phyloP scores from a whole-genome alignment of 2,797 vertebrate genomes.

The Synaphobranchus kaupii region DNA sequence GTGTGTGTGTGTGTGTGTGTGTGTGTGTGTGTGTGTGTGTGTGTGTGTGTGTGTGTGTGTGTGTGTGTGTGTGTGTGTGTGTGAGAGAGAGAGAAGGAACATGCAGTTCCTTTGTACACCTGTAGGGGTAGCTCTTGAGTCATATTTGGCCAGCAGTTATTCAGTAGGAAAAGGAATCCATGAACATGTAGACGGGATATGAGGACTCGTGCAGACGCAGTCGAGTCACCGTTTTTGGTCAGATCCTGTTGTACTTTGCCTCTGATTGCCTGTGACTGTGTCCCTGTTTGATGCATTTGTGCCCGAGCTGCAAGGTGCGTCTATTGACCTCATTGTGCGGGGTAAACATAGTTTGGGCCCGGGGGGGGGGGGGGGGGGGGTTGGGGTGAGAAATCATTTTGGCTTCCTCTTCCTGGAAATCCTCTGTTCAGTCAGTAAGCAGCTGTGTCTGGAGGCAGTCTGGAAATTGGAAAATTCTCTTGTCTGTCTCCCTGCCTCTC shows the following conservation, averaged over 20 bases:
- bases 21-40: not conserved
- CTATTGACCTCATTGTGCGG: not conserved
- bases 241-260: not conserved
- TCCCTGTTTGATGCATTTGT: not conserved
- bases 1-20: not conserved
- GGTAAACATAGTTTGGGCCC: not conserved
- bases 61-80: no score
- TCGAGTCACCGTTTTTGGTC: not conserved
- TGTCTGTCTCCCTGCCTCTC: not conserved
- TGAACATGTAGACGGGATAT: not conserved
- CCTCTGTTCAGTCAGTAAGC: not conserved
- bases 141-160: not conserved
- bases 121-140: constrained; percentile 32
- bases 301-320: not conserved
- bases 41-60: not conserved
- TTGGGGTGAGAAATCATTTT: not conserved
- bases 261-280: not conserved
- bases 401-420: not conserved
- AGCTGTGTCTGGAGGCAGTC: not conserved
- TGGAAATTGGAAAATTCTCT: not conserved
- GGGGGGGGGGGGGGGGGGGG: no score
- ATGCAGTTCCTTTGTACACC: constrained; percentile 20
- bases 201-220: not conserved
- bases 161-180: not conserved
- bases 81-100: not conserved